These are phyloP conservation scores for Polymixis flavicincta DNA, from an alignment of 2,888 invertebrate species.

Conservation along the genomic window DNA sequence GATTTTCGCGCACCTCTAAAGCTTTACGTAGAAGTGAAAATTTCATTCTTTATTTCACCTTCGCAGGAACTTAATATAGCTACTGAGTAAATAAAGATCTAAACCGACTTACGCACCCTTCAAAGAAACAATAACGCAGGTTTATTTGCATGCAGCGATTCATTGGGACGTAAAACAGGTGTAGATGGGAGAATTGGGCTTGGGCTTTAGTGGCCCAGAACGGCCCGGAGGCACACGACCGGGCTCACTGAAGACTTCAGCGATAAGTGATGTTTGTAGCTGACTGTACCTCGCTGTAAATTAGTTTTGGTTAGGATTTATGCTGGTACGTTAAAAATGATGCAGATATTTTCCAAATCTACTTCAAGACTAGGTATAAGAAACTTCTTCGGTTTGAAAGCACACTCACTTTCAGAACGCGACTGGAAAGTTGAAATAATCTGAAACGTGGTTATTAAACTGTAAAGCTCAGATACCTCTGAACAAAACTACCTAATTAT, in stretches of 20 bases:
- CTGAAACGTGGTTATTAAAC: not conserved
- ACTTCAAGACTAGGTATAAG: not conserved
- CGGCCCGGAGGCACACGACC: constrained; percentile 67
- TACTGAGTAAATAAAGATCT: constrained; percentile 73
- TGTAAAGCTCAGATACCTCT: not conserved
- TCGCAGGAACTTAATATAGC: constrained; percentile 60
- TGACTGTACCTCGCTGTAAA: not conserved
- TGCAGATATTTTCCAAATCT: not conserved
- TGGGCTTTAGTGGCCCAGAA: constrained; percentile 73
- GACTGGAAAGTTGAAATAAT: no score
- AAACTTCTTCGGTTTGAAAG: not conserved
- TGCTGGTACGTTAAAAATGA: not conserved
- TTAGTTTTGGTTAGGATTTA: constrained; percentile 7
- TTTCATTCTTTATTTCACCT: constrained; percentile 57
- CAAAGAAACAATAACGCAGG: constrained; percentile 82
- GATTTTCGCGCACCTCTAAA: constrained; percentile 23
- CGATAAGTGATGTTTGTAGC: constrained; percentile 3
- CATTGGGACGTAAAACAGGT: constrained; percentile 85
- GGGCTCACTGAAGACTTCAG: constrained; percentile 64
- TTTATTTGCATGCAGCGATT: constrained; percentile 85
- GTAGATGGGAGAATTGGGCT: constrained; percentile 83
- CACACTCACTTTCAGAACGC: not conserved
- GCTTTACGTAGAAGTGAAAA: constrained; percentile 40
- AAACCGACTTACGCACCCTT: constrained; percentile 73
- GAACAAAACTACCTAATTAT: constrained; percentile 15